phyloP scores from a whole-genome alignment of 2,113 vertebrate species.

The Chlorodrepanis virens region DNA sequence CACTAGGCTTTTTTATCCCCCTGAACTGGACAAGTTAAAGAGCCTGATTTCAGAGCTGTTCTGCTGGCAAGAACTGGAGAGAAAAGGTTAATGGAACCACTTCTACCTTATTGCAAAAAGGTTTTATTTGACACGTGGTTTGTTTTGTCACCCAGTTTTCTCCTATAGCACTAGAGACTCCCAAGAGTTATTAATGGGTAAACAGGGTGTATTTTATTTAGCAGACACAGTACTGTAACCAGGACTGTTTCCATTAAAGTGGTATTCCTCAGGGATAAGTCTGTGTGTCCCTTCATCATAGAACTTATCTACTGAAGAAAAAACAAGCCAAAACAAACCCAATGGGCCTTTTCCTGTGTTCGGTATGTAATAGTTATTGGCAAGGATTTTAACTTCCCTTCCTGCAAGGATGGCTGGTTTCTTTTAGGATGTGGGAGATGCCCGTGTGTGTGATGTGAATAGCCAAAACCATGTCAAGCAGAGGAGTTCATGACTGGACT shows the following conservation, averaged over 20 bases:
- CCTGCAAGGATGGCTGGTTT: neutral
- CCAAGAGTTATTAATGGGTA: neutral
- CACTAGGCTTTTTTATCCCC: neutral
- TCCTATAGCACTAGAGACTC: neutral
- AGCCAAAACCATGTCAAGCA: neutral
- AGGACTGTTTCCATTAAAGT: neutral
- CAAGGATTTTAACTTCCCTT: neutral
- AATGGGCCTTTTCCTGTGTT: neutral
- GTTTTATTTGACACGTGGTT: neutral
- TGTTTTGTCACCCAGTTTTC: neutral
- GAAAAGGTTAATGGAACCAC: neutral
- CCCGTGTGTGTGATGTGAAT: neutral
- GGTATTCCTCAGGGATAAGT: neutral
- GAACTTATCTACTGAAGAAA: neutral
- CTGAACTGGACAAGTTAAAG: neutral
- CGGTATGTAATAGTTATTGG: neutral
- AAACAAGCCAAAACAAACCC: neutral
- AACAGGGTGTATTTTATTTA: neutral
- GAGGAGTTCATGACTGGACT: neutral
- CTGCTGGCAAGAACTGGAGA: neutral
- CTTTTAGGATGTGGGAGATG: neutral
- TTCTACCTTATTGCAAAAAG: neutral
- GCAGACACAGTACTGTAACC: neutral
- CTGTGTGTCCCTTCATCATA: neutral
- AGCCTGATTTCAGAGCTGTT: neutral